A percentile compares a stretch with the other conserved stretches of the same genome.
Evolutionary conservation across 2,888 invertebrate species (phyloP).

Genomic region (Diarsia mendica): DNA sequence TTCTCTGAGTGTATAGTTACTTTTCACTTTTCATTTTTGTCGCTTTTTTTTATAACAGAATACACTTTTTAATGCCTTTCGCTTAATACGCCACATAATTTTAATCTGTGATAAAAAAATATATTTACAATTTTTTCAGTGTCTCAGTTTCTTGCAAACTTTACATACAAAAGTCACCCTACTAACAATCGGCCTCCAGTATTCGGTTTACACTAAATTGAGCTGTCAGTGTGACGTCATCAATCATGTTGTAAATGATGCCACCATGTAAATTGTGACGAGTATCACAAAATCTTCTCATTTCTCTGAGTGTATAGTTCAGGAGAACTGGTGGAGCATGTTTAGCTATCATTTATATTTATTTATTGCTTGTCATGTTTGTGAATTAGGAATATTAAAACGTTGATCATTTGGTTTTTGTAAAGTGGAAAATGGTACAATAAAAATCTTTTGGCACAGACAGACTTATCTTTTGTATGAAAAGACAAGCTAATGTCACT

Average conservation of each 20-base stretch:
- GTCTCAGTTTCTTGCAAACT: not conserved
- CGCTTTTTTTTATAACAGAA: not conserved
- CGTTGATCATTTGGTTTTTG: too few relatives aligned
- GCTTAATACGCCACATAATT: not conserved
- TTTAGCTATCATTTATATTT: constrained; percentile 61
- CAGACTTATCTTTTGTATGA: too few relatives aligned
- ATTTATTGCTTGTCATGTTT: constrained; percentile 48
- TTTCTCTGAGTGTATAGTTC: constrained; percentile 74
- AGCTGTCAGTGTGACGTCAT: constrained; percentile 77
- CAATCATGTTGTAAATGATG: constrained; percentile 82
- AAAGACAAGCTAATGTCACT: too few relatives aligned
- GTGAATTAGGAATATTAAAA: constrained; percentile 1
- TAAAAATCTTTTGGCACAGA: too few relatives aligned
- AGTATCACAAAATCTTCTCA: constrained; percentile 76
- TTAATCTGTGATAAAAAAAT: not conserved
- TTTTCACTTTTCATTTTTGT: too few relatives aligned
- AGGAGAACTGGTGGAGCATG: constrained; percentile 55
- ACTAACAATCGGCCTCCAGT: constrained; percentile 66
- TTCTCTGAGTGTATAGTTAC: constrained; percentile 74
- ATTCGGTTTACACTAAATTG: constrained; percentile 83
- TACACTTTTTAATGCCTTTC: not conserved
- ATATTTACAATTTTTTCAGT: not conserved
- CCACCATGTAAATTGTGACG: constrained; percentile 79
- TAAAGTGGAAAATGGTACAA: too few relatives aligned
- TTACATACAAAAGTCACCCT: constrained; percentile 67